Evolutionary conservation across 2,113 vertebrate species (phyloP).

Genomic region (Misgurnus anguillicaudatus): DNA sequence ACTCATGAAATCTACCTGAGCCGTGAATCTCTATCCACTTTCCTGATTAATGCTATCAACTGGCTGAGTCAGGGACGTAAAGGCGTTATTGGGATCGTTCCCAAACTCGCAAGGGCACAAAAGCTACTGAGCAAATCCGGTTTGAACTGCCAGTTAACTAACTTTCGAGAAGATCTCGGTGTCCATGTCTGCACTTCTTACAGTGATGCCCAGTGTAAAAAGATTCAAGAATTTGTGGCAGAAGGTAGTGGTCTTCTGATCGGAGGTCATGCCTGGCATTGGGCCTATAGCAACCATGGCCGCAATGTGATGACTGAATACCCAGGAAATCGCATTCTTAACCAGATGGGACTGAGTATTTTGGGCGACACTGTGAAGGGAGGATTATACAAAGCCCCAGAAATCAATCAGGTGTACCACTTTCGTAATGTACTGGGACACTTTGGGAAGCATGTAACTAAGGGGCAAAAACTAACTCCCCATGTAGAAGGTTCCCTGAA

Average conservation of each 20-base stretch:
- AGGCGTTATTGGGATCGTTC: constrained; percentile 54
- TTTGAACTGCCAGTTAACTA: background rate
- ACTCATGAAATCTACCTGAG: constrained; percentile 69
- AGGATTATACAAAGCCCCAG: constrained; percentile 58
- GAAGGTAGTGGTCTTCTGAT: constrained; percentile 82
- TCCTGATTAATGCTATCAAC: constrained; percentile 70
- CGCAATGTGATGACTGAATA: constrained; percentile 68
- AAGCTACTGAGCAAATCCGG: constrained; percentile 21
- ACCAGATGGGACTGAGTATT: constrained; percentile 82
- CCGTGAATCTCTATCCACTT: constrained; percentile 54
- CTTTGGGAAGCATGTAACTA: constrained; percentile 73
- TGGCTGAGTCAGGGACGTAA: constrained; percentile 72
- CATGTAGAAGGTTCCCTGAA: constrained; percentile 56
- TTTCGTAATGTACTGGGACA: constrained; percentile 78
- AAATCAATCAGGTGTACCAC: constrained; percentile 71
- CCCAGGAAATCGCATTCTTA: constrained; percentile 84
- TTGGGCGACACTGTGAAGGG: constrained; percentile 59
- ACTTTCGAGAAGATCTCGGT: constrained; percentile 1
- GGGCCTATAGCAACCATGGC: constrained; percentile 74
- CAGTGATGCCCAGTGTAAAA: constrained; percentile 49
- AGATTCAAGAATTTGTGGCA: constrained; percentile 73
- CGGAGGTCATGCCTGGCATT: constrained; percentile 82
- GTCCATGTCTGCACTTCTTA: constrained; percentile 56
- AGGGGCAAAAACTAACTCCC: constrained; percentile 58
- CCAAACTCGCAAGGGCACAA: constrained; percentile 28